Conservation (phyloP, 37 sponge, comb jelly and placozoan species). For the Hormiphora californensis region DNA sequence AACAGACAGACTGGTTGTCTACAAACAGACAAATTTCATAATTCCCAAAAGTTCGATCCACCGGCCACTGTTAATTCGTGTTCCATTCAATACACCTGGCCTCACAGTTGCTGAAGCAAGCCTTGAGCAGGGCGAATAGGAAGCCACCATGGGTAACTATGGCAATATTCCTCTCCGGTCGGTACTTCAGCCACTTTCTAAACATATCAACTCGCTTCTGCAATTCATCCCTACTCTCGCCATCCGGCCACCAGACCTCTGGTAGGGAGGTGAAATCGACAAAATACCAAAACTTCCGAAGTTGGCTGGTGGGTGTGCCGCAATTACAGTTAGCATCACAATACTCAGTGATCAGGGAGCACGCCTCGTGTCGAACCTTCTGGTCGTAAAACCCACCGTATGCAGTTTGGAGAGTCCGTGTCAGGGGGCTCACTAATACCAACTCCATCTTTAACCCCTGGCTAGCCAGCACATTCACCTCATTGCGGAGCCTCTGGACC, state of each 20-base stretch:
- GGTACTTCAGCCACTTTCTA: not conserved
- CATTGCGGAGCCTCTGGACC: not conserved
- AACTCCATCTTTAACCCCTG: not conserved
- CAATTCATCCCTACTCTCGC: not conserved
- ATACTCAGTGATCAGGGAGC: not conserved
- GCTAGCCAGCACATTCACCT: not conserved
- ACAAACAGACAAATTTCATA: too few relatives aligned
- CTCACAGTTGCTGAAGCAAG: not conserved
- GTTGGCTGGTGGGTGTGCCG: not conserved
- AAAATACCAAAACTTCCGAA: not conserved
- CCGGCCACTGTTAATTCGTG: not conserved
- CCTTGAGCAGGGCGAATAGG: not conserved
- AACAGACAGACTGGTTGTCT: too few relatives aligned
- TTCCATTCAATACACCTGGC: not conserved
- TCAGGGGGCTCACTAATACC: not conserved
- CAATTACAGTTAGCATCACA: slow-evolving; percentile 3
- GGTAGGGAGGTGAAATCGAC: not conserved
- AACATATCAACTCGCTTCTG: not conserved
- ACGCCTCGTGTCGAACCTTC: not conserved
- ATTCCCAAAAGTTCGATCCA: too few relatives aligned
- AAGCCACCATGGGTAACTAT: not conserved
- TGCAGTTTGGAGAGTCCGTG: slow-evolving; percentile 22
- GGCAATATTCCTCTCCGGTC: not conserved
- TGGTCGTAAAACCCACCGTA: not conserved
- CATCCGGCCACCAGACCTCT: not conserved